phyloP scores from a whole-genome alignment of 2,797 vertebrate genomes.

The Remorina albescens region DNA sequence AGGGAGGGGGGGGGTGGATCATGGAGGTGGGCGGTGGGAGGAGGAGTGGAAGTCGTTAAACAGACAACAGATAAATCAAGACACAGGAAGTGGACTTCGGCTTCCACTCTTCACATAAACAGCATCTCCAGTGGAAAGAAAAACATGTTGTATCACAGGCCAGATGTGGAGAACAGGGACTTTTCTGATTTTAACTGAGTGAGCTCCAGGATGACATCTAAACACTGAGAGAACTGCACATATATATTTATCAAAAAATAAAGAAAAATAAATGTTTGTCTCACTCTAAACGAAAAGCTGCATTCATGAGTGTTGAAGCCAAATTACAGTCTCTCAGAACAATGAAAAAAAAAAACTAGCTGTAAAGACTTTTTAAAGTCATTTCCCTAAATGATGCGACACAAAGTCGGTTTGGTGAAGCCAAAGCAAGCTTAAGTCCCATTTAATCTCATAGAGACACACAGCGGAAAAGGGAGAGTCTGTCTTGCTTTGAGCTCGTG shows the following conservation, averaged over 20 bases:
- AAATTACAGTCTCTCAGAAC: conserved; percentile 43
- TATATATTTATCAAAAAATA: conserved; percentile 34
- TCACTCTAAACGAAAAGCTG: conserved; percentile 46
- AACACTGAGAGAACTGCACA: not conserved
- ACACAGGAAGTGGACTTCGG: conserved; percentile 55
- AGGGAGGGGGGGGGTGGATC: conserved; percentile 4
- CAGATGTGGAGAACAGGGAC: conserved; percentile 34
- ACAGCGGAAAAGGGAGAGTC: not conserved
- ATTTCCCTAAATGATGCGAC: no score
- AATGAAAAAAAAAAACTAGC: not conserved
- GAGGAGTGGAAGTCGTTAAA: conserved; percentile 46
- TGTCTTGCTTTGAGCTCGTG: not conserved
- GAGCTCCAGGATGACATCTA: conserved; percentile 1
- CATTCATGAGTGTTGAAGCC: not conserved
- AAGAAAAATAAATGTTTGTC: conserved; percentile 5
- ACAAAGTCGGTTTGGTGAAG: not conserved
- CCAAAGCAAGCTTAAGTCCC: conserved; percentile 6
- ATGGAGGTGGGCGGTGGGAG: not conserved
- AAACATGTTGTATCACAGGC: conserved; percentile 27
- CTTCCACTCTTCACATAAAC: conserved; percentile 43
- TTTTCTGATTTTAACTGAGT: not conserved
- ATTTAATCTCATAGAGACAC: conserved; percentile 3
- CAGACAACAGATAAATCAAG: conserved; percentile 41
- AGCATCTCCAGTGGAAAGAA: conserved; percentile 42
- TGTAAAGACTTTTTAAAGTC: not conserved